Evolutionary conservation across 2,888 invertebrate genomes (phyloP).

Genomic region (Erynnis tages): DNA sequence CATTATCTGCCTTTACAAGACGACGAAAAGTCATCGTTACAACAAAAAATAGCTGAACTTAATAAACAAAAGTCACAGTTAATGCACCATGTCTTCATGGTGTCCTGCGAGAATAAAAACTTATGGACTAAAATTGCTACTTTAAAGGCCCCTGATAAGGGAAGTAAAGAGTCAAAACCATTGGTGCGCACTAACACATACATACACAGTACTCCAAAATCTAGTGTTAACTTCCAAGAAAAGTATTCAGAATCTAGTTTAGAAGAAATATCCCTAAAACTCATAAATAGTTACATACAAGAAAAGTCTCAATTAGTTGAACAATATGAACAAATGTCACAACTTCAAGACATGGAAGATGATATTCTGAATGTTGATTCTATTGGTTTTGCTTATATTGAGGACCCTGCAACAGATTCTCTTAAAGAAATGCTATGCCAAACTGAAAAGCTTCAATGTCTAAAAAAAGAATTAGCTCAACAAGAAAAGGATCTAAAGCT

Average conservation of each 20-base stretch:
- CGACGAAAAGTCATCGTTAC: conserved; percentile 75
- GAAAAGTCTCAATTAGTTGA: conserved; percentile 86
- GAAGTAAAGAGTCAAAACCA: conserved; percentile 49
- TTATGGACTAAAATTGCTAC: conserved; percentile 88
- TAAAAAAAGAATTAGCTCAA: conserved; percentile 82
- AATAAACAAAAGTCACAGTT: conserved; percentile 89
- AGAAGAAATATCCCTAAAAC: conserved; percentile 88
- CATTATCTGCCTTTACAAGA: conserved; percentile 58
- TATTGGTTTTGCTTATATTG: conserved; percentile 83
- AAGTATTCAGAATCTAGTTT: conserved; percentile 83
- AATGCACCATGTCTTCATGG: conserved; percentile 89
- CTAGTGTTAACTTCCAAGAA: conserved; percentile 79
- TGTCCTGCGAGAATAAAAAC: conserved; percentile 90
- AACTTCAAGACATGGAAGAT: conserved; percentile 79
- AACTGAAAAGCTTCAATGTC: conserved; percentile 82
- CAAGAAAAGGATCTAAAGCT: conserved; percentile 84
- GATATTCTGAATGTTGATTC: conserved; percentile 81
- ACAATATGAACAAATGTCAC: conserved; percentile 85
- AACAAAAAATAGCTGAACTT: conserved; percentile 85
- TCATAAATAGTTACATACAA: conserved; percentile 85
- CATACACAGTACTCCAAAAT: conserved; percentile 84
- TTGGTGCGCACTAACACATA: conserved; percentile 82
- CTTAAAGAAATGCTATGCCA: conserved; percentile 84
- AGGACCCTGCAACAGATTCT: conserved; percentile 82
- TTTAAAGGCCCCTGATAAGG: conserved; percentile 54